These are phyloP conservation scores for Leptonema lineaticorne DNA, from an alignment of 1,140 invertebrate genomes.

Conservation along the genomic window DNA sequence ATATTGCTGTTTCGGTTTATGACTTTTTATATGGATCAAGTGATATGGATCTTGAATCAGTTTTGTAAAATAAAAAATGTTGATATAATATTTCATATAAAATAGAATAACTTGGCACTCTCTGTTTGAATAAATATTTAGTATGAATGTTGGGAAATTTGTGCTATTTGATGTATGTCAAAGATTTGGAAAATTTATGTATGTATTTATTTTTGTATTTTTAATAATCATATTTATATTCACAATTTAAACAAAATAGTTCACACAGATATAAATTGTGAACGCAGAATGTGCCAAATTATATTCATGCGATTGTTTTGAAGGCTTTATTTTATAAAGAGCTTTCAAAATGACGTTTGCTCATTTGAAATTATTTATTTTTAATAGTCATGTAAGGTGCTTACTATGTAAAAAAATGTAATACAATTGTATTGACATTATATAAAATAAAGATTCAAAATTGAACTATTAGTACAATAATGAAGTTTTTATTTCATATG, in stretches of 20 bases:
- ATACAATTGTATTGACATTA: too few relatives aligned
- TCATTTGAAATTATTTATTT: conserved; percentile 13
- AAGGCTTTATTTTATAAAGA: neutral
- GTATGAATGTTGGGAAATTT: neutral
- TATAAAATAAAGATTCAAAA: too few relatives aligned
- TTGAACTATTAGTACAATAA: too few relatives aligned
- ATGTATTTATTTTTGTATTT: neutral
- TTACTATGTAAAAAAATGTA: neutral
- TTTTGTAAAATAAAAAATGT: conserved; percentile 48
- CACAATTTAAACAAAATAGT: too few relatives aligned
- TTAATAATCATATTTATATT: too few relatives aligned
- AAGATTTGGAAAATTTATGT: neutral
- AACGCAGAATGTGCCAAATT: conserved; percentile 30
- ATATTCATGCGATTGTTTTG: conserved; percentile 25
- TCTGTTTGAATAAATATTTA: conserved; percentile 3
- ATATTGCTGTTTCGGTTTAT: conserved; percentile 58
- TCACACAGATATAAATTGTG: neutral
- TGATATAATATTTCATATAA: neutral
- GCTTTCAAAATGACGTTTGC: conserved; percentile 31
- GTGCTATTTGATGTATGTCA: neutral
- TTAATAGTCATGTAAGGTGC: neutral
- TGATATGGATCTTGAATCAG: conserved; percentile 55
- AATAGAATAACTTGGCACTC: conserved; percentile 21
- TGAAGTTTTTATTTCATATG: too few relatives aligned
- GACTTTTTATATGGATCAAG: conserved; percentile 59